Conservation (phyloP, 2,797 vertebrate genomes). For the Bovichtus diacanthus region DNA sequence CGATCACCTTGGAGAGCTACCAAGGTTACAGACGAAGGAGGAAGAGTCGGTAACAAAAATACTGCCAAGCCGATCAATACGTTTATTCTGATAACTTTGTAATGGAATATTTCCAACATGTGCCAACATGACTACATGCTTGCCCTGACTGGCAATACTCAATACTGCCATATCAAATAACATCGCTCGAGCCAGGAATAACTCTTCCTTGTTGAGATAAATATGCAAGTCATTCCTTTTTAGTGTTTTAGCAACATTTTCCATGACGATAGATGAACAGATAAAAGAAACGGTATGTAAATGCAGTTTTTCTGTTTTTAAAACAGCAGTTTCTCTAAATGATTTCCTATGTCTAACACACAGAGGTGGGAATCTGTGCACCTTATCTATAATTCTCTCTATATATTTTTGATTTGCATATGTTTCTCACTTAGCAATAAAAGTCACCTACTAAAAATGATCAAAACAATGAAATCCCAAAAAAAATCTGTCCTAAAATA, state of each 20-base stretch:
- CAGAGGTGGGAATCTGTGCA: not conserved
- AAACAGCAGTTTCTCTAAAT: not conserved
- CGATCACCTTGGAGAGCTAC: not conserved
- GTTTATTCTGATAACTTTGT: not conserved
- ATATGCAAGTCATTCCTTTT: slow-evolving; percentile 1
- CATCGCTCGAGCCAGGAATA: slow-evolving; percentile 6
- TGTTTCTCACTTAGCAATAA: not conserved
- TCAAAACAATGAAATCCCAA: not conserved
- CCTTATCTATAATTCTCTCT: not conserved
- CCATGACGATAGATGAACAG: not conserved
- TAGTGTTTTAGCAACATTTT: slow-evolving; percentile 11
- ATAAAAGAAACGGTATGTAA: not conserved
- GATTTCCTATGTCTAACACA: not conserved
- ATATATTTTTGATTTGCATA: not conserved
- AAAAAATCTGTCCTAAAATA: not conserved
- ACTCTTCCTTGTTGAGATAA: not conserved
- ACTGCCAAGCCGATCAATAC: not conserved
- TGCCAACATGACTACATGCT: slow-evolving; percentile 87
- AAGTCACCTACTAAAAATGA: not conserved
- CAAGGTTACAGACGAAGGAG: not conserved
- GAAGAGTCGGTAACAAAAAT: not conserved
- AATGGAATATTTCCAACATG: slow-evolving; percentile 37
- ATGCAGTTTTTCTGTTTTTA: not conserved
- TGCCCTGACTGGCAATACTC: not conserved
- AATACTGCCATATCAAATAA: not conserved